Evolutionary conservation across 2,888 invertebrate genomes (phyloP).

Genomic region (Glyphotaelius pellucidus): DNA sequence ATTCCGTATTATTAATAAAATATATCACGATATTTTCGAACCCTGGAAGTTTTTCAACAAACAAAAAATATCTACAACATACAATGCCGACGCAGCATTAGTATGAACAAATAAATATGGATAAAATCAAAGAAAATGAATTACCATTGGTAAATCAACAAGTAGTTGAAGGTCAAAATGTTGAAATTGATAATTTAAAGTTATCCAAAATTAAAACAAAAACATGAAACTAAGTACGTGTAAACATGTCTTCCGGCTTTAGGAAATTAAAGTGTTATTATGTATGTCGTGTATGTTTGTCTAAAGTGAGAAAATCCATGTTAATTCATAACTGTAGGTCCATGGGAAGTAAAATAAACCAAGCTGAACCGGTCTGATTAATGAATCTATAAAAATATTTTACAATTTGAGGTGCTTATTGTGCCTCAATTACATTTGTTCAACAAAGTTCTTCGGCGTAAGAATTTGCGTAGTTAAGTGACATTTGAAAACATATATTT

Average conservation of each 20-base stretch:
- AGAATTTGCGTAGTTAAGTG: conserved; percentile 2
- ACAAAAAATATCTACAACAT: background rate
- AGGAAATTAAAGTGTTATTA: too few species aligned
- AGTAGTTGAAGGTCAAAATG: background rate
- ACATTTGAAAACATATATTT: conserved; percentile 2
- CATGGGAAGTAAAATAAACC: background rate
- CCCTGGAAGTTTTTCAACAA: background rate
- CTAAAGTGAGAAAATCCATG: background rate
- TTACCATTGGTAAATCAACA: background rate
- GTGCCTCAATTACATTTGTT: background rate
- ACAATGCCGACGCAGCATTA: background rate
- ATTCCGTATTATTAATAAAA: too few species aligned
- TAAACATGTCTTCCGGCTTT: background rate
- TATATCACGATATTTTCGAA: too few species aligned
- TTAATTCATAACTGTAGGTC: background rate
- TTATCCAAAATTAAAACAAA: background rate
- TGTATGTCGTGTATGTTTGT: background rate
- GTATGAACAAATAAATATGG: background rate
- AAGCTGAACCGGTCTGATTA: background rate
- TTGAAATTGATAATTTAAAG: background rate
- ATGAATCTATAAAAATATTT: background rate
- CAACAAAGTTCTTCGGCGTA: background rate
- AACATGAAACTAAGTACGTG: background rate
- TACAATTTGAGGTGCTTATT: background rate
- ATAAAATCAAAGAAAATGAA: too few species aligned